These are phyloP conservation scores for Diabrotica balteata DNA, from an alignment of 2,888 invertebrate genomes.

Conservation along the genomic window DNA sequence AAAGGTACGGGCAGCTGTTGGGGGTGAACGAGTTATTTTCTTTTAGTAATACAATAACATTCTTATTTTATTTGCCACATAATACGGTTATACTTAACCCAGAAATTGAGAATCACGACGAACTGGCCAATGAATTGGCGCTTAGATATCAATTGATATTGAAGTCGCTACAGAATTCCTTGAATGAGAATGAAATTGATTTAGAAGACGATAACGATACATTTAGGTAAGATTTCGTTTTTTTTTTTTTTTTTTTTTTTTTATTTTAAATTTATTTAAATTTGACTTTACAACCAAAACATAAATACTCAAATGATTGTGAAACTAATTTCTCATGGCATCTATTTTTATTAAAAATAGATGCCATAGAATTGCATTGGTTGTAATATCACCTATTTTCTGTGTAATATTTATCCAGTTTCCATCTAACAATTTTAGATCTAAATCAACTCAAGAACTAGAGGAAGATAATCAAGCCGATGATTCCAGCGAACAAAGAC, in stretches of 20 bases:
- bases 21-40: slow-evolving; percentile 43
- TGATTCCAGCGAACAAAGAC: neutral
- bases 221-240: slow-evolving; percentile 5
- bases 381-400: no score
- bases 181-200: slow-evolving; percentile 29
- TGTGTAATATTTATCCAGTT: no score
- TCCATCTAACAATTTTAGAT: neutral
- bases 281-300: no score
- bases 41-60: slow-evolving; percentile 39
- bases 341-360: no score
- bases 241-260: no score
- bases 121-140: slow-evolving; percentile 55
- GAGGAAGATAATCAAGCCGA: slow-evolving; percentile 14
- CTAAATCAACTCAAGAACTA: neutral
- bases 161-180: slow-evolving; percentile 32
- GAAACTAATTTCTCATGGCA: no score
- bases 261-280: neutral
- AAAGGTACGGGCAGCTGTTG: slow-evolving; percentile 44
- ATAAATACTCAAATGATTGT: no score
- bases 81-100: slow-evolving; percentile 66
- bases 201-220: slow-evolving; percentile 26
- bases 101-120: slow-evolving; percentile 61
- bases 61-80: slow-evolving; percentile 64
- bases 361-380: no score
- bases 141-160: slow-evolving; percentile 57